Evolutionary conservation across 2,888 invertebrate genomes (phyloP).

Genomic region (Epinotia bilunana): DNA sequence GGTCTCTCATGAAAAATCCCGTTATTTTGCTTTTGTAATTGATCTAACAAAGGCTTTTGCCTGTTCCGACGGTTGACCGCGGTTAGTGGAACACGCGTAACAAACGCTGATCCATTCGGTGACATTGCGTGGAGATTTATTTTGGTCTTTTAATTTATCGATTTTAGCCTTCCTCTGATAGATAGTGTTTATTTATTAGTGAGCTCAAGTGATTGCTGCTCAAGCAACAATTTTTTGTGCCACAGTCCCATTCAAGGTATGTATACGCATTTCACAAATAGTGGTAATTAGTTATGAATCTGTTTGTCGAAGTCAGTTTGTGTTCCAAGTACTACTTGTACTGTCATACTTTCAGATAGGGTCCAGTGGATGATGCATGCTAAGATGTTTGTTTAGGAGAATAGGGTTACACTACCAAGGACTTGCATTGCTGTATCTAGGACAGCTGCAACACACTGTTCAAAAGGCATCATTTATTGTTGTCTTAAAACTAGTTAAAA

Average conservation of each 20-base stretch:
- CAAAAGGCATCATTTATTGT: not conserved
- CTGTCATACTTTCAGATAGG: not conserved
- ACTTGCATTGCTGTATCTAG: not conserved
- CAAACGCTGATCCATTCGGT: slow-evolving; percentile 58
- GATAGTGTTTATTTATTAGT: slow-evolving; percentile 75
- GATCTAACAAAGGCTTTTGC: slow-evolving; percentile 76
- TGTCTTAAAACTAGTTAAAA: not conserved
- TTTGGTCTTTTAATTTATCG: slow-evolving; percentile 73
- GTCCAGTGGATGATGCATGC: slow-evolving; percentile 1
- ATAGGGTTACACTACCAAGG: not conserved
- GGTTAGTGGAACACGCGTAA: slow-evolving; percentile 62
- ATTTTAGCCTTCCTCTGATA: slow-evolving; percentile 73
- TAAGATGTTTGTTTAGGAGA: not conserved
- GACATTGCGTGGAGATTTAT: slow-evolving; percentile 66
- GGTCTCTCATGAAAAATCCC: slow-evolving; percentile 78
- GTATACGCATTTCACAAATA: slow-evolving; percentile 47
- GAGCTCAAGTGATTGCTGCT: slow-evolving; percentile 66
- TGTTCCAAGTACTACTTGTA: slow-evolving; percentile 17
- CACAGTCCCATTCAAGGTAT: slow-evolving; percentile 77
- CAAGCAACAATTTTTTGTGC: slow-evolving; percentile 74
- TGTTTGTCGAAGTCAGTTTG: not conserved
- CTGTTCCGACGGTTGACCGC: slow-evolving; percentile 67
- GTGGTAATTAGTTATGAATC: slow-evolving; percentile 27
- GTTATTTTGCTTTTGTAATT: slow-evolving; percentile 81
- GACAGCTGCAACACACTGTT: slow-evolving; percentile 1